Conservation (phyloP, 2,113 vertebrate genomes). For the Illadopsis cleaveri region DNA sequence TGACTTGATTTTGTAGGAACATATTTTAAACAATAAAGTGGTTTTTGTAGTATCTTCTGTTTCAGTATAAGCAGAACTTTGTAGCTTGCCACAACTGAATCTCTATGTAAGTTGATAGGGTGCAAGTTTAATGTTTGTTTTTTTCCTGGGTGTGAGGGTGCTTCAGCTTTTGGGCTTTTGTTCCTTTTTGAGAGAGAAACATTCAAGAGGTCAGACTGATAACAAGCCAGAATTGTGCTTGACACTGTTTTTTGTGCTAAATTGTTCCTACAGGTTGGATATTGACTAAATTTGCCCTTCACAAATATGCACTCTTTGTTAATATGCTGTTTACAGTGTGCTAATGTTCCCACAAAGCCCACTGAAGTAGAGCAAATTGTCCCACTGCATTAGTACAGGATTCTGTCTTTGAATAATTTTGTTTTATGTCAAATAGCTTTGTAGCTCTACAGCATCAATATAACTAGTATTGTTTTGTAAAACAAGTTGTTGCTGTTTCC, state of each 20-base stretch:
- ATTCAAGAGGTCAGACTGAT: not conserved
- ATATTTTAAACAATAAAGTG: not conserved
- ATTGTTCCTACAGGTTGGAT: not conserved
- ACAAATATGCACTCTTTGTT: not conserved
- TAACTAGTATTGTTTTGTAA: constrained; percentile 56
- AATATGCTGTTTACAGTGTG: constrained; percentile 4
- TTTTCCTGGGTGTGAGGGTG: not conserved
- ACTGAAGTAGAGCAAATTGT: constrained; percentile 5
- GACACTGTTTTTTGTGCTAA: not conserved
- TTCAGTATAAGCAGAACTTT: not conserved
- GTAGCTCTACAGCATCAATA: not conserved
- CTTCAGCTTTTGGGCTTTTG: not conserved
- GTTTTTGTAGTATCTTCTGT: not conserved
- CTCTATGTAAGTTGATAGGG: not conserved
- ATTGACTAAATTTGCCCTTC: constrained; percentile 26
- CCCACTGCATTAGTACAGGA: constrained; percentile 40
- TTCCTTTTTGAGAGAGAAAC: not conserved
- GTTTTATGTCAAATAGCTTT: constrained; percentile 57
- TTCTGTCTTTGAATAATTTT: constrained; percentile 56
- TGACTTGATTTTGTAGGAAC: not conserved
- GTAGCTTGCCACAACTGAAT: not conserved
- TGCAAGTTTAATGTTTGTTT: not conserved
- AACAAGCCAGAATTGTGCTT: not conserved
- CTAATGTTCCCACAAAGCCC: constrained; percentile 13
- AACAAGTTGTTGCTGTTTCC: constrained; percentile 60